Conservation (phyloP, 2,797 vertebrate genomes). For the Cyprinodon diabolis region DNA sequence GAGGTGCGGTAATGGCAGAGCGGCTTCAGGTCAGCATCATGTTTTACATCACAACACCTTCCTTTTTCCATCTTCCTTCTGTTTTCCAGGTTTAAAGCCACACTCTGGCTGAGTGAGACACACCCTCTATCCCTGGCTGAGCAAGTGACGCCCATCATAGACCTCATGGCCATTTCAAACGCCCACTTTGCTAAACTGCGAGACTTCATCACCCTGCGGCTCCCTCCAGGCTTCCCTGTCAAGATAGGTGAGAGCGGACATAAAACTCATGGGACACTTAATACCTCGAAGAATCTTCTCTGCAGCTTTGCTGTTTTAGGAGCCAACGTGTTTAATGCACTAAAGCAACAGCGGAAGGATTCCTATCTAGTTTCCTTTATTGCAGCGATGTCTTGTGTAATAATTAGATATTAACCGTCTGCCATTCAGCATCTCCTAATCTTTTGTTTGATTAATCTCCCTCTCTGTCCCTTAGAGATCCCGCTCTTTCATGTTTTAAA, state of each 20-base stretch:
- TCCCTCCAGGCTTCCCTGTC: constrained; percentile 93
- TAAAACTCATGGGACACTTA: not conserved
- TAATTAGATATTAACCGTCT: not conserved
- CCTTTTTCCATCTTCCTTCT: not conserved
- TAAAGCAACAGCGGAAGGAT: not conserved
- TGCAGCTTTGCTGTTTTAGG: not conserved
- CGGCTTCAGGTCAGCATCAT: not conserved
- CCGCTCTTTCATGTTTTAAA: constrained; percentile 95
- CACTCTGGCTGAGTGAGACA: constrained; percentile 92
- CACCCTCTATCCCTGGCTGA: constrained; percentile 94
- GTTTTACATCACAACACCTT: not conserved
- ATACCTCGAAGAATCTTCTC: not conserved
- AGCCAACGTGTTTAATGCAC: not conserved
- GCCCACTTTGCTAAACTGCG: constrained; percentile 95
- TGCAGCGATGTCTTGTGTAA: not conserved
- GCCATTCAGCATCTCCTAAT: no score
- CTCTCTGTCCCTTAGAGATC: constrained; percentile 82
- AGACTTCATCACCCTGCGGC: constrained; percentile 93
- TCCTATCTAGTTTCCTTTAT: not conserved
- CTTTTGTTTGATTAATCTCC: constrained; percentile 14
- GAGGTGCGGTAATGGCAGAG: constrained; percentile 73
- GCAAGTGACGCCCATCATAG: constrained; percentile 96
- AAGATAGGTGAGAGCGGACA: constrained; percentile 87
- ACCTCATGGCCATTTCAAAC: constrained; percentile 97
- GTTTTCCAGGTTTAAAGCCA: constrained; percentile 90